Base-by-base conservation (phyloP, 2,888 invertebrate species). In the Cerastis leucographa region DNA sequence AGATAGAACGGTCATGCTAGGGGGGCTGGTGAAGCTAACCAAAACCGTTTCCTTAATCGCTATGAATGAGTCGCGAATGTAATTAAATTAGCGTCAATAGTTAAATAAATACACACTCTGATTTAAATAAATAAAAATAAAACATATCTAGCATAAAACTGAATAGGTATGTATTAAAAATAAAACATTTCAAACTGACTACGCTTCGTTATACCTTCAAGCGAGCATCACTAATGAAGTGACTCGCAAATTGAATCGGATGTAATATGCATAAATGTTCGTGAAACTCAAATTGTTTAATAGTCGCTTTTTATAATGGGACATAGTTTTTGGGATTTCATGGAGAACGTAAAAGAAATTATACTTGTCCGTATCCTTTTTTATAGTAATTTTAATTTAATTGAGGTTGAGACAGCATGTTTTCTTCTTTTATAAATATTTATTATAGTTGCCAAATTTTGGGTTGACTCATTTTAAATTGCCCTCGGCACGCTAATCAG, bases 191-290 rank as follows among this genome's bases (percentile, higher is more conserved):
- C 65, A 71, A 62, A 80, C 83, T 64, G 75, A 83, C 71, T 78
- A 71, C 76, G 42, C 64, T 84, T 86, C 85, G 81, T 85, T 86
- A 71, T 83, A 73, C 65, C 54, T 79, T 72, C 78, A 78, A 81
- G 81, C 86, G 79, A 74, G 86, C 86, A 73, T 84, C 79, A 85
- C 86, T 86, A 86, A 86, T 86, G 86, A 86, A 86, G 85, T 86
- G 83, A 86, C 79, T 81, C 70, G 67, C 68, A 83, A 85, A 86
- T 86, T 85, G 74, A 85, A 85, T 85, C 69, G 64, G 76, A 85
- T 81, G 76, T 85, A 78, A 80, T 76, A 86, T 86, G 86, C 73
- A 86, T 83, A 83, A 83, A 86, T 81, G 77, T 74, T 79, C 83
- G n/a, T 66, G 62, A 40, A 72, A 66, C 69, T 76, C 66, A 70